Evolutionary conservation across 2,113 vertebrate genomes (phyloP).

Genomic region (Tenrec ecaudatus): DNA sequence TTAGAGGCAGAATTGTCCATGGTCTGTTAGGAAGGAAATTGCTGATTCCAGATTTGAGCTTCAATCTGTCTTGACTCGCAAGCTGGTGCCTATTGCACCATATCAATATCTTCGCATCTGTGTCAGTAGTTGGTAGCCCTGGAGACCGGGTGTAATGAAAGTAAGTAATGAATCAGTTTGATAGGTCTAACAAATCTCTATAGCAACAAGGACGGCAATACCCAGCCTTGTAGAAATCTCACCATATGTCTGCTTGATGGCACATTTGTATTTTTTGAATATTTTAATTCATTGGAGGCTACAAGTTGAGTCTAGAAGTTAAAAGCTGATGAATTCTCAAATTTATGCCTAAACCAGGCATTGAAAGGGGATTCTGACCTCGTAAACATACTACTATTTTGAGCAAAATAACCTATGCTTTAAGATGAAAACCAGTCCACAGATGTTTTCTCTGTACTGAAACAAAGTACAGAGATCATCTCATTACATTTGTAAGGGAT

Average conservation of each 20-base stretch:
- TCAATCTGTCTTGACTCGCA: constrained; percentile 9
- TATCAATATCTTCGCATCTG: constrained; percentile 51
- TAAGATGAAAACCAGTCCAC: constrained; percentile 1
- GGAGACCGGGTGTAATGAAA: constrained; percentile 1
- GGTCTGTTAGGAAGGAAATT: neutral
- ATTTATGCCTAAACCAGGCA: constrained; percentile 18
- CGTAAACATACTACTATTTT: neutral
- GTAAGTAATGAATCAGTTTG: constrained; percentile 38
- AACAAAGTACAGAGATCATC: constrained; percentile 31
- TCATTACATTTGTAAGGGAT: constrained; percentile 43
- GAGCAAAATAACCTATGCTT: constrained; percentile 44
- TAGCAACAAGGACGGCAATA: constrained; percentile 66
- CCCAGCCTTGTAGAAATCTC: constrained; percentile 53
- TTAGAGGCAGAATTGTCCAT: neutral
- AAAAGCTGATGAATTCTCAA: constrained; percentile 22
- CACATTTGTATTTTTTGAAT: constrained; percentile 61
- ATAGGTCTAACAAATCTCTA: constrained; percentile 64
- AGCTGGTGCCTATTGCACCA: neutral
- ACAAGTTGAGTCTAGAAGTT: constrained; percentile 44
- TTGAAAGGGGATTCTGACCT: neutral
- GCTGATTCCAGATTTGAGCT: neutral
- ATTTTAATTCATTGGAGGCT: constrained; percentile 53
- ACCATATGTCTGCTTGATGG: constrained; percentile 65
- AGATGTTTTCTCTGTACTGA: constrained; percentile 6
- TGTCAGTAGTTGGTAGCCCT: constrained; percentile 66